phyloP scores from a whole-genome alignment of 30 jellyfish, hydroid and myxozoan genomes.

The Catostylus mosaicus region DNA sequence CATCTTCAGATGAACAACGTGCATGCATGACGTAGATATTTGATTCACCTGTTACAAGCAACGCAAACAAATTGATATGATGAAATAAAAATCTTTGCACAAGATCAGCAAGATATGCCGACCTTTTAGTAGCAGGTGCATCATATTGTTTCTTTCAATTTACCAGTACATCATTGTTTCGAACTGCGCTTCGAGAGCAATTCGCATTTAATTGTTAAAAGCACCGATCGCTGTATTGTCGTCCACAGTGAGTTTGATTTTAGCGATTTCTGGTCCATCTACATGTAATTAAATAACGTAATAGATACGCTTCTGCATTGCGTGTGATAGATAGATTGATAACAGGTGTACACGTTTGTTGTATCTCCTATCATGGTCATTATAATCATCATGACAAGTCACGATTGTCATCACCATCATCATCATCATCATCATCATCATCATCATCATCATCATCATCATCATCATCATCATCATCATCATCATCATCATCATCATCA shows the following conservation, averaged over 20 bases:
- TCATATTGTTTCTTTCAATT: background rate
- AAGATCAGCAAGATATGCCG: background rate
- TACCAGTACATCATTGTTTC: background rate
- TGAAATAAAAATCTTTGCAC: background rate
- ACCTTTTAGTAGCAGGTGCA: background rate
- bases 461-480: background rate
- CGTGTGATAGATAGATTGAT: no score
- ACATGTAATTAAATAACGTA: no score
- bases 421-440: slow-evolving; percentile 24
- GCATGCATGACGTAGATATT: no score
- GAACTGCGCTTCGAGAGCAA: background rate
- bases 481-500: background rate
- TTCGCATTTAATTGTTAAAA: background rate
- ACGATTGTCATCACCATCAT: slow-evolving; percentile 3
- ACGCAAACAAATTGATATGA: background rate
- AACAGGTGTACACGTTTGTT: no score
- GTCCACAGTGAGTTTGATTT: no score
- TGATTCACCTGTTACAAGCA: background rate
- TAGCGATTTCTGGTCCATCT: no score
- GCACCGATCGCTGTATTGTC: background rate
- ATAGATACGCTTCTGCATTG: no score
- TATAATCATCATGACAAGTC: background rate
- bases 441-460: slow-evolving; percentile 27
- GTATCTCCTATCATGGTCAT: background rate
- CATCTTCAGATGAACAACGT: no score